Conservation (phyloP, 2,888 invertebrate species). For the Ferdinandea cuprea region DNA sequence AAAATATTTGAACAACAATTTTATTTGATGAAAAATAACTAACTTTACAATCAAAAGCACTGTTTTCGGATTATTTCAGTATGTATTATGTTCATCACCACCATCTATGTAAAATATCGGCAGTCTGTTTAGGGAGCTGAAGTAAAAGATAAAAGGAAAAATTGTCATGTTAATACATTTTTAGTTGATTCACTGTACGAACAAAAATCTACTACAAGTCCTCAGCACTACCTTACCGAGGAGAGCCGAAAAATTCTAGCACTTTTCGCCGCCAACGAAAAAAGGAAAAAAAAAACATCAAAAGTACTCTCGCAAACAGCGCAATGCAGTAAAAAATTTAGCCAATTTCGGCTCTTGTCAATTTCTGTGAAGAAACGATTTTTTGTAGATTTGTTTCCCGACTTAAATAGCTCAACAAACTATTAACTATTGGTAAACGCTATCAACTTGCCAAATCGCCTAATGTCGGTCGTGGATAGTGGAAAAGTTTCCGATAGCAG, state of each 20-base stretch:
- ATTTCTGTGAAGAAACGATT: slow-evolving; percentile 32
- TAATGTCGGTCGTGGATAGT: slow-evolving; percentile 65
- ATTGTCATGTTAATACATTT: background rate
- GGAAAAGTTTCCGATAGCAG: slow-evolving; percentile 70
- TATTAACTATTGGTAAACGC: slow-evolving; percentile 7
- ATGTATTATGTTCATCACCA: no score
- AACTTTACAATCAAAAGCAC: no score
- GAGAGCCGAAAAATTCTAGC: slow-evolving; percentile 32
- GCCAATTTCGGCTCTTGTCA: slow-evolving; percentile 62
- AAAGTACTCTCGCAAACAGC: slow-evolving; percentile 63
- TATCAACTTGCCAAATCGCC: slow-evolving; percentile 14
- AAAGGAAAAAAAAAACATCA: slow-evolving; percentile 41
- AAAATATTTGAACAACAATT: no score
- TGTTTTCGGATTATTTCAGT: no score
- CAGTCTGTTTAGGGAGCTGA: no score
- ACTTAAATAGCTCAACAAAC: slow-evolving; percentile 1
- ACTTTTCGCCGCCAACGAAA: slow-evolving; percentile 68
- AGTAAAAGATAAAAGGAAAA: no score
- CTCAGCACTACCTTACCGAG: slow-evolving; percentile 21
- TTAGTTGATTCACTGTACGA: background rate
- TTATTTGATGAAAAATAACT: no score
- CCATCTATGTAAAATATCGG: no score
- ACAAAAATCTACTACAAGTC: slow-evolving; percentile 19
- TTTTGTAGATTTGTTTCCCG: slow-evolving; percentile 21
- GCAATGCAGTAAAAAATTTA: slow-evolving; percentile 66